Conservation (phyloP, 1,140 invertebrate species). For the Physella acuta region DNA sequence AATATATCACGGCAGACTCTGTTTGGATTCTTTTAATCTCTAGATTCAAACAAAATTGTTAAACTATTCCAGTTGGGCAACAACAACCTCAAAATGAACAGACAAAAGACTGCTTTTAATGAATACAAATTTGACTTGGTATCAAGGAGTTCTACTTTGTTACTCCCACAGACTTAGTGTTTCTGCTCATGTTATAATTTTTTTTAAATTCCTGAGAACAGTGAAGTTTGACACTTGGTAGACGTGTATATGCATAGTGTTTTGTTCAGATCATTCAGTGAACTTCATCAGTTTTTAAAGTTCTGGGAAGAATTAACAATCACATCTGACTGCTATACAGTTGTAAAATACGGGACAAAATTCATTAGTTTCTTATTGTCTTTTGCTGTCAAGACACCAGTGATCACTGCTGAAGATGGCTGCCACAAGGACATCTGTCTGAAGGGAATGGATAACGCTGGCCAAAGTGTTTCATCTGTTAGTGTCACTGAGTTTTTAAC, state of each 20-base stretch:
- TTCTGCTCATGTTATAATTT: neutral
- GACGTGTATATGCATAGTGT: neutral
- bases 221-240: slow-evolving; percentile 15
- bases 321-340: neutral
- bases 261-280: no score
- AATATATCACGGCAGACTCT: no score
- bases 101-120: slow-evolving; percentile 22
- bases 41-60: neutral
- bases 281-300: no score
- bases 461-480: no score
- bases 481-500: no score
- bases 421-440: neutral
- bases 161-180: neutral
- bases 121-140: neutral
- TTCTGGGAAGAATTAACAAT: no score
- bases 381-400: no score
- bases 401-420: slow-evolving; percentile 10
- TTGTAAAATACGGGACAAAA: neutral
- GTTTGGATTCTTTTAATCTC: no score
- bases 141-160: neutral
- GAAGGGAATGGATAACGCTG: no score
- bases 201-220: slow-evolving; percentile 6
- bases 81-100: slow-evolving; percentile 13
- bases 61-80: slow-evolving; percentile 1
- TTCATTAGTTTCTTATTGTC: neutral